Base-by-base conservation (phyloP, 2,797 vertebrate species). In the Cuniculus paca region DNA sequence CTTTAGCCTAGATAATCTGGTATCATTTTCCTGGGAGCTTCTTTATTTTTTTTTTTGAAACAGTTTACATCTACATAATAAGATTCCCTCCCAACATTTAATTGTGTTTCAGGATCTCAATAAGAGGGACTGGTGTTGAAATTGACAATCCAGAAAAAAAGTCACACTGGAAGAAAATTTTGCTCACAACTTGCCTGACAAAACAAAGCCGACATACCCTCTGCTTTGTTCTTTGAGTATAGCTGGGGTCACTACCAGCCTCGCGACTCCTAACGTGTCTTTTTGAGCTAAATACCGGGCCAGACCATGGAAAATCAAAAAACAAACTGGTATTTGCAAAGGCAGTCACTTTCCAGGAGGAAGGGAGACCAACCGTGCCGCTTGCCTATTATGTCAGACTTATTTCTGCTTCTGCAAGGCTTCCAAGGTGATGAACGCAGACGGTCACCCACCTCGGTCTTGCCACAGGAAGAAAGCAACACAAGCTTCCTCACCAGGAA, bases 221-320 rank as follows among this genome's bases (percentile, higher is more conserved):
- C 77, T 85, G 96, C 97, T 98, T 98, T 98, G 98, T 98, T 97
- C 75, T 75, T 77, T 36, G 22, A 97, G 97, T 95, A n/a, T 96
- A 94, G 84, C 96, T 90, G 96, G 97, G 97, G 95, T 97, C 96
- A 80, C 98, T 97, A 98, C 97, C 50, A 24, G 80, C 97, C 97
- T 98, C 77, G 45, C 65, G 85, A 75, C 95, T 96, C 97, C 97
- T 79, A 90, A 97, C 95, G 95, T 20, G 95, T 96, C 98, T 98
- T 98, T 98, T 98, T 95, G 94, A 86, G 96, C 92, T 98, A 96
- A 98, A 97, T 34, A 90, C 96, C 93, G 97, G 97, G 96, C 97
- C 0, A 96, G 98, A 98, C 97, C 72, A n/a, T 98, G 98, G 98
- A 98, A 98, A 98, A 98, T 98, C 98, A 98, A 98, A 98, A 98